phyloP scores from a whole-genome alignment of 2,113 vertebrate genomes.

The Taurulus bubalis region DNA sequence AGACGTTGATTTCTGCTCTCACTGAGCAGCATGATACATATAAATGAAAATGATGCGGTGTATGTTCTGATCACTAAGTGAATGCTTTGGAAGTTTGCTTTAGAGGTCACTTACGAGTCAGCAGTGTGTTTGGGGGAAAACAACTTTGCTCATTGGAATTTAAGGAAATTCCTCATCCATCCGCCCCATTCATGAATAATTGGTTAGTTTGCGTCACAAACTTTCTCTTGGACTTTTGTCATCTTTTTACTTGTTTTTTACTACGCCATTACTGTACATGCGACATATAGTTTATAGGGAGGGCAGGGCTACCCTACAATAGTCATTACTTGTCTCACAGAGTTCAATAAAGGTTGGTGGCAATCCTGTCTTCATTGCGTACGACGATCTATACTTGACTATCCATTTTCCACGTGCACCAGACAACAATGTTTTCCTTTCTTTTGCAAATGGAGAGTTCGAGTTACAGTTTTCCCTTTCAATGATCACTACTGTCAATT shows the following conservation, averaged over 20 bases:
- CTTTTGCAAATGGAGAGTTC: neutral
- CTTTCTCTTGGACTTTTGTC: neutral
- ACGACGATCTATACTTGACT: neutral
- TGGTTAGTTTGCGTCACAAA: neutral
- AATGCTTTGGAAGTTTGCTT: neutral
- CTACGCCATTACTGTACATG: neutral
- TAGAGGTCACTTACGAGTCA: neutral
- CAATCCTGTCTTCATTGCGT: neutral
- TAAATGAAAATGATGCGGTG: neutral
- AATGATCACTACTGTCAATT: neutral
- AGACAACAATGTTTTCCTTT: neutral
- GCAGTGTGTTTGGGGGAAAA: neutral
- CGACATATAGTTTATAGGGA: neutral
- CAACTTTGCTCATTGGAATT: neutral
- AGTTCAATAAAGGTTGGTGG: neutral
- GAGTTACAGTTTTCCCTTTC: neutral
- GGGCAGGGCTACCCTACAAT: neutral
- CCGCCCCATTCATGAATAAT: neutral
- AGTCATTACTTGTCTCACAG: neutral
- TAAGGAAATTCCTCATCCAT: neutral
- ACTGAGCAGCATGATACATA: neutral
- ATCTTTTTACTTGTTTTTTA: neutral
- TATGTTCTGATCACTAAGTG: neutral
- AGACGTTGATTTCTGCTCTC: neutral
- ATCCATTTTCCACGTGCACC: neutral